These are phyloP conservation scores for Tretioscincus oriximinensis DNA, from an alignment of 2,113 vertebrate species.

Conservation along the genomic window DNA sequence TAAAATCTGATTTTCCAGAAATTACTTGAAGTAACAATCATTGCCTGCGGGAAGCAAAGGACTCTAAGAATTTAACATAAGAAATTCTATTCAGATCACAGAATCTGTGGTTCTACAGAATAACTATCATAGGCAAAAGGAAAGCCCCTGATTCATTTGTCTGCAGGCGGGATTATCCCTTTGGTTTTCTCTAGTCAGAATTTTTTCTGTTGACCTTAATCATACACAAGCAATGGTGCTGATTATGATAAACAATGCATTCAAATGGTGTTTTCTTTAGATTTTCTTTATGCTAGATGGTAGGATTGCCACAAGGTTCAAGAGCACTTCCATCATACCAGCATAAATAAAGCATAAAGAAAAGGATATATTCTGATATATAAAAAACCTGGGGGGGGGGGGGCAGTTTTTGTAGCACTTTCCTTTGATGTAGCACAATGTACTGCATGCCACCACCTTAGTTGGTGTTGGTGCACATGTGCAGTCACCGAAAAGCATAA, in stretches of 20 bases:
- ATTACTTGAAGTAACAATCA: neutral
- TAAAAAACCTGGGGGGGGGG: no score
- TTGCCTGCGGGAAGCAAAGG: neutral
- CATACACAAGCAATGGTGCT: neutral
- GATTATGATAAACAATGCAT: neutral
- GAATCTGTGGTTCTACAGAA: neutral
- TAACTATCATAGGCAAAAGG: neutral
- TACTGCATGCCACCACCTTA: no score
- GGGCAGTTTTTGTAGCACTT: no score
- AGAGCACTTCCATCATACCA: no score
- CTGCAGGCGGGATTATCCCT: neutral
- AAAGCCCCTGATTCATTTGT: conserved; percentile 2
- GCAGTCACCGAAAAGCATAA: no score
- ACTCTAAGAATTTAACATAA: conserved; percentile 23
- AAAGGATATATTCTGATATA: no score
- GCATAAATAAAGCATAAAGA: no score
- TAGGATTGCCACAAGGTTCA: no score
- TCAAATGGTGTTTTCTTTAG: no score
- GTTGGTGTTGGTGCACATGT: no score
- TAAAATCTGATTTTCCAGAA: neutral
- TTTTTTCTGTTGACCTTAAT: neutral
- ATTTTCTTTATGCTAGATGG: no score
- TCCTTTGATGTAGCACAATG: no score
- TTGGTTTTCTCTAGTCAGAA: neutral
- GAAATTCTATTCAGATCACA: conserved; percentile 32